Evolutionary conservation across 2,888 invertebrate genomes (phyloP).

Genomic region (Gnatocerus cornutus): DNA sequence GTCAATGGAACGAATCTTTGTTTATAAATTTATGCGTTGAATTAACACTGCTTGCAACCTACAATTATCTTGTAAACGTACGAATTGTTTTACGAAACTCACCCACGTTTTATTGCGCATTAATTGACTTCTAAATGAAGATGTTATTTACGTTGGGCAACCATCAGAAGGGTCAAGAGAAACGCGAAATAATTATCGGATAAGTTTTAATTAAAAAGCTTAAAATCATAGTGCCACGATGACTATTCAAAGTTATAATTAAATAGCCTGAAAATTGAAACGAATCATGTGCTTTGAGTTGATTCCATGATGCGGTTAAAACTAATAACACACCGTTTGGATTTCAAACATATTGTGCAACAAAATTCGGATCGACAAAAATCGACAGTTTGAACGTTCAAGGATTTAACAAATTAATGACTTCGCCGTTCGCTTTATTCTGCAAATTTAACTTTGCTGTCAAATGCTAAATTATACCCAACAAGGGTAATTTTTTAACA

Average conservation of each 20-base stretch:
- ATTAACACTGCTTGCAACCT: background rate
- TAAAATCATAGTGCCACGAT: too few species aligned
- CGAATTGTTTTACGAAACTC: background rate
- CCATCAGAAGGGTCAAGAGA: background rate
- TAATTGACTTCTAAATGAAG: background rate
- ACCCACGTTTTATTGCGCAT: constrained; percentile 1
- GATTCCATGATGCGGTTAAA: too few species aligned
- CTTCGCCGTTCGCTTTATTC: background rate
- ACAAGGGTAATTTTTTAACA: background rate
- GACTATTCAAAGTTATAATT: too few species aligned
- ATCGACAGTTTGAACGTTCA: constrained; percentile 13
- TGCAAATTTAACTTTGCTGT: background rate
- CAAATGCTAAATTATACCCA: background rate
- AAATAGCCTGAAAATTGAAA: too few species aligned
- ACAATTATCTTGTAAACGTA: background rate
- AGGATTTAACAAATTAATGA: constrained; percentile 16
- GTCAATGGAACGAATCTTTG: constrained; percentile 35
- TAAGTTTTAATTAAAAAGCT: background rate
- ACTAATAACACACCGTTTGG: too few species aligned
- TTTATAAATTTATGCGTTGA: constrained; percentile 12
- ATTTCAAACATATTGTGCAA: too few species aligned
- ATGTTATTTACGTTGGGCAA: background rate
- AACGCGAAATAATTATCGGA: background rate
- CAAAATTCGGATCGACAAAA: background rate
- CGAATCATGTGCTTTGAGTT: too few species aligned